These are phyloP conservation scores for Thaumatotibia leucotreta DNA, from an alignment of 1,140 invertebrate genomes.

Conservation along the genomic window DNA sequence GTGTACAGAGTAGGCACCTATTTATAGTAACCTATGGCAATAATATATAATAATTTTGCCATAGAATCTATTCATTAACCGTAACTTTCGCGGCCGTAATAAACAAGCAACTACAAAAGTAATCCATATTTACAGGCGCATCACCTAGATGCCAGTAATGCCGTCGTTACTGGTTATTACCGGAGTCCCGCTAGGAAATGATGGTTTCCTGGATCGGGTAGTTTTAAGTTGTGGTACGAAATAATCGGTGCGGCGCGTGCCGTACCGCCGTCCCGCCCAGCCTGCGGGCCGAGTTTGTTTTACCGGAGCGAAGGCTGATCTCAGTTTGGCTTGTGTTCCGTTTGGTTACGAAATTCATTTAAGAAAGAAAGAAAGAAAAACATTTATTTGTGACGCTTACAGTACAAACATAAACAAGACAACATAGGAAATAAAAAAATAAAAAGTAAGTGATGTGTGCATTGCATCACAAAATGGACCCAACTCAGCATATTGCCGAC, in stretches of 20 bases:
- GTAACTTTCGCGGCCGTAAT: not conserved
- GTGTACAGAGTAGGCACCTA: no score
- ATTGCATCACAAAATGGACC: no score
- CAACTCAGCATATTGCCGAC: no score
- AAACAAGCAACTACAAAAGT: not conserved
- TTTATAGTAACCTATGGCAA: no score
- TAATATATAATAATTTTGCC: no score
- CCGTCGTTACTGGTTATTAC: conserved; percentile 3
- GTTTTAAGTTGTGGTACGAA: conserved; percentile 4
- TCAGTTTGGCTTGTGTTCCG: not conserved
- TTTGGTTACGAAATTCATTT: not conserved
- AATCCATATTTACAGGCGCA: not conserved
- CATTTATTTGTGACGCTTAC: no score
- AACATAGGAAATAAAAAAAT: no score
- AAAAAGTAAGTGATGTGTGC: no score
- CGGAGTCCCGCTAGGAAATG: conserved; percentile 1
- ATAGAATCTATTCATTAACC: no score
- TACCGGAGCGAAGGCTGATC: conserved; percentile 33
- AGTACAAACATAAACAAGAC: no score
- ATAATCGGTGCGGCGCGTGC: conserved; percentile 44
- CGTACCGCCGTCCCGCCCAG: conserved; percentile 51
- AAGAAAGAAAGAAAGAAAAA: no score
- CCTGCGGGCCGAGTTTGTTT: conserved; percentile 57
- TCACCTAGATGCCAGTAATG: conserved; percentile 4
- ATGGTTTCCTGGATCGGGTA: conserved; percentile 8